Conservation (phyloP, 1,140 invertebrate species). For the Habropoda laboriosa region DNA sequence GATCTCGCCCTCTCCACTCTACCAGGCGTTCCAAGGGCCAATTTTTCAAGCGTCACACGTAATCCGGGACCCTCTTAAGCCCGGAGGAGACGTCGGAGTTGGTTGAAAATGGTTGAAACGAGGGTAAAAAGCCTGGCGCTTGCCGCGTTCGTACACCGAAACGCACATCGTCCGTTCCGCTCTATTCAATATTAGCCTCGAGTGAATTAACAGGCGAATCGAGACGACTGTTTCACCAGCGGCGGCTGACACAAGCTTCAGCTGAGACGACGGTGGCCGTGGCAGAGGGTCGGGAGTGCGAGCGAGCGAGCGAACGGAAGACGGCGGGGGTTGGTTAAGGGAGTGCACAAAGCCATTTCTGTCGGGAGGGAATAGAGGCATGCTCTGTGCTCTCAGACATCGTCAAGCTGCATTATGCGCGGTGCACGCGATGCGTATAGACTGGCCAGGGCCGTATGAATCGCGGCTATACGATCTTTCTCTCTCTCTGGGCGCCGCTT, state of each 20-base stretch:
- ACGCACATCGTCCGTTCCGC: conserved; percentile 1
- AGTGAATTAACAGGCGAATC: conserved; percentile 32
- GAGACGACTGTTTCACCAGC: conserved; percentile 17
- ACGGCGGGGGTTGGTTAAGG: conserved; percentile 44
- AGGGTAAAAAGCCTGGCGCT: background rate
- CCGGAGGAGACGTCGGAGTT: background rate
- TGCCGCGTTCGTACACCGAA: background rate
- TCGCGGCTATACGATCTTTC: background rate
- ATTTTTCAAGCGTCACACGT: background rate
- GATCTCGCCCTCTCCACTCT: background rate
- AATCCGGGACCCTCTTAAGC: background rate
- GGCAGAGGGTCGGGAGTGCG: conserved; percentile 2
- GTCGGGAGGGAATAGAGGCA: conserved; percentile 63
- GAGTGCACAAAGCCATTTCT: conserved; percentile 65
- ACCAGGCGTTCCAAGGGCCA: background rate
- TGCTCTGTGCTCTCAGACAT: conserved; percentile 66
- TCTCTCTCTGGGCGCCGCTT: background rate
- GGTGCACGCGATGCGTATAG: conserved; percentile 54
- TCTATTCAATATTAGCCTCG: conserved; percentile 24
- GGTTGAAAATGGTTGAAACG: background rate
- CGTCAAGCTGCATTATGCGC: conserved; percentile 57
- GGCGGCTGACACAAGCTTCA: conserved; percentile 26
- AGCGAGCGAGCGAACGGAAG: conserved; percentile 27
- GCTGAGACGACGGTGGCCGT: conserved; percentile 40
- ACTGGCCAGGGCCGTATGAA: conserved; percentile 43